Evolutionary conservation across 2,113 vertebrate genomes (phyloP).

Genomic region (Acanthochromis polyacanthus): DNA sequence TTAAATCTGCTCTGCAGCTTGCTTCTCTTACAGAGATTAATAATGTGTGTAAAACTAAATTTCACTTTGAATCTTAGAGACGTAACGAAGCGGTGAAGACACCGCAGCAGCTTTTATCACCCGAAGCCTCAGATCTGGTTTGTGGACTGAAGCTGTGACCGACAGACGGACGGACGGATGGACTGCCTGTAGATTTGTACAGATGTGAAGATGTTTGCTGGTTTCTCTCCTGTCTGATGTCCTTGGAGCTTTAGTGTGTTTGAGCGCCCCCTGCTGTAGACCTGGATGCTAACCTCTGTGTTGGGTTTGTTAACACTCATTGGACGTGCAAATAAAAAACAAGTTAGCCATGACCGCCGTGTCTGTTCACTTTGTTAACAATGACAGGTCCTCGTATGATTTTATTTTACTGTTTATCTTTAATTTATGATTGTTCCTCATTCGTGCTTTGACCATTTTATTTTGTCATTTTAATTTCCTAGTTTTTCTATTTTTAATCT

Average conservation of each 20-base stretch:
- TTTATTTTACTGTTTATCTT: too few species aligned
- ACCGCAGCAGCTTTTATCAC: not conserved
- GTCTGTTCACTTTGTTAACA: not conserved
- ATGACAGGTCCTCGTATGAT: too few species aligned
- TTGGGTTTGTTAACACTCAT: constrained; percentile 88
- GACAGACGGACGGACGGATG: not conserved
- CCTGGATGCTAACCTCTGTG: constrained; percentile 89
- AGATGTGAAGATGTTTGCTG: constrained; percentile 56
- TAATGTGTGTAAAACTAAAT: not conserved
- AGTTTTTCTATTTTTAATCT: too few species aligned
- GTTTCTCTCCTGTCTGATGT: constrained; percentile 59
- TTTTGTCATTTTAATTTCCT: too few species aligned
- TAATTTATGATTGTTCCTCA: too few species aligned
- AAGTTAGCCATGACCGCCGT: constrained; percentile 80
- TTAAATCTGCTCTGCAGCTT: constrained; percentile 23
- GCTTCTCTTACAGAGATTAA: not conserved
- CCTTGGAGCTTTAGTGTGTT: constrained; percentile 67
- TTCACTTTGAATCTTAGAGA: constrained; percentile 2
- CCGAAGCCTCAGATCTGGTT: not conserved
- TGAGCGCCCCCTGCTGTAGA: constrained; percentile 77
- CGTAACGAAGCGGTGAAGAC: not conserved
- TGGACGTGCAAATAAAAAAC: constrained; percentile 93
- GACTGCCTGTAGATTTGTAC: constrained; percentile 69
- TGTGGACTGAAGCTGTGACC: not conserved
- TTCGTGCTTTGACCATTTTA: too few species aligned